A percentile compares a stretch with the other conserved stretches of the same genome.
Conservation (phyloP, 2,888 invertebrate genomes). For the Zygogramma bicolorata region DNA sequence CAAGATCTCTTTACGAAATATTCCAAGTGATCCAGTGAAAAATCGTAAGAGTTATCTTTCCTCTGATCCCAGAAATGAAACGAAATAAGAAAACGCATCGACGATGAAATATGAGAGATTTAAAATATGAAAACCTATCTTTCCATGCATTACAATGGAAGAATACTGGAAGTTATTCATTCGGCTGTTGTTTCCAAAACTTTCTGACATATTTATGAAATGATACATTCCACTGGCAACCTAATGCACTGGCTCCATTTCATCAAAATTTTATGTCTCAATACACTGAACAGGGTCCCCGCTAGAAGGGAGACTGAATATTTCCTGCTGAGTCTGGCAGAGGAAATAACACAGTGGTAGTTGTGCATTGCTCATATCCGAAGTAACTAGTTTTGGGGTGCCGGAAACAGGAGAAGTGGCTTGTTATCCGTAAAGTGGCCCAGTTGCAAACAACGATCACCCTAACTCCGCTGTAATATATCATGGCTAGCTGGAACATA, state of each 20-base stretch:
- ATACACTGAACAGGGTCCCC: background rate
- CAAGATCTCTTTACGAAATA: no score
- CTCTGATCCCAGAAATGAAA: no score
- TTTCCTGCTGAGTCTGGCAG: constrained; percentile 35
- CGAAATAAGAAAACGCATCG: no score
- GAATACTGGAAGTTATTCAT: no score
- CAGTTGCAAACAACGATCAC: constrained; percentile 28
- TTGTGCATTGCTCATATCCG: constrained; percentile 41
- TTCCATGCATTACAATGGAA: no score
- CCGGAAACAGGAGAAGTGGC: constrained; percentile 39
- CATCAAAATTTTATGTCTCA: constrained; percentile 11
- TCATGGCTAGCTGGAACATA: constrained; percentile 29
- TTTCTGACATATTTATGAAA: background rate
- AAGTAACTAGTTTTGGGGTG: constrained; percentile 35
- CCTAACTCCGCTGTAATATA: constrained; percentile 30
- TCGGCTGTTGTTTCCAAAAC: background rate
- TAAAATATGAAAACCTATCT: no score
- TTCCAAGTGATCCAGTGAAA: no score
- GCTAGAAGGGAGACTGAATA: constrained; percentile 20
- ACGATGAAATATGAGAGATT: no score
- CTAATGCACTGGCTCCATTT: background rate
- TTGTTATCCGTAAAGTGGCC: constrained; percentile 37
- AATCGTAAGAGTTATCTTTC: no score
- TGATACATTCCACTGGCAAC: background rate
- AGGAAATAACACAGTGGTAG: constrained; percentile 40